Conservation (phyloP, 2,888 invertebrate species). For the Horisme vitalbata region DNA sequence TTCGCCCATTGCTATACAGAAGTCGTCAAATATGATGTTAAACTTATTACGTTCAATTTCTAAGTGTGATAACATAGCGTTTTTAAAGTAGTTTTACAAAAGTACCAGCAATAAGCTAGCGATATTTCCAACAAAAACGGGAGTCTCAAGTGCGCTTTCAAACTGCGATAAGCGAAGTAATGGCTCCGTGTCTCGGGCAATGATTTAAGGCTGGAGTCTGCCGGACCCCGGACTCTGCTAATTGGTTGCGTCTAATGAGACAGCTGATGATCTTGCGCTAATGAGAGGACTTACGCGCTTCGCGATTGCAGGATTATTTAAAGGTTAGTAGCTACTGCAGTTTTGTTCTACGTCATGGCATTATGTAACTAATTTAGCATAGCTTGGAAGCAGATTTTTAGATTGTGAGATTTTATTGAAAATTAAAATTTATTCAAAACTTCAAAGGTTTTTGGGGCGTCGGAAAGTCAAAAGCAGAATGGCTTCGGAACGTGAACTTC, state of each 20-base stretch:
- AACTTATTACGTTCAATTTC: too few species aligned
- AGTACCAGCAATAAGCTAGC: background rate
- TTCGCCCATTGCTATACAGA: too few species aligned
- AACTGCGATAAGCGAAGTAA: slow-evolving; percentile 30
- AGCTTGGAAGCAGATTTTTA: too few species aligned
- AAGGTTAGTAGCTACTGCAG: slow-evolving; percentile 10
- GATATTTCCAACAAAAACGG: slow-evolving; percentile 23
- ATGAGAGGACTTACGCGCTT: slow-evolving; percentile 44
- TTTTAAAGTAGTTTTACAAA: background rate
- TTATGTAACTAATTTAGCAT: background rate
- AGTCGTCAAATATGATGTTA: too few species aligned
- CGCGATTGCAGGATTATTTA: slow-evolving; percentile 15
- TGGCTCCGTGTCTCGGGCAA: slow-evolving; percentile 32
- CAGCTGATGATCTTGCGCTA: slow-evolving; percentile 68
- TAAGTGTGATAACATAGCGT: background rate
- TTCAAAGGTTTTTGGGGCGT: too few species aligned
- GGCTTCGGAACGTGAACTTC: too few species aligned
- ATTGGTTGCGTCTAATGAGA: slow-evolving; percentile 73
- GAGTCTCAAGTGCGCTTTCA: slow-evolving; percentile 16
- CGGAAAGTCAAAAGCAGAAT: too few species aligned
- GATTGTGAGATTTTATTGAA: too few species aligned
- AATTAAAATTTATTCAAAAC: too few species aligned
- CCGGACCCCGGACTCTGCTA: slow-evolving; percentile 48
- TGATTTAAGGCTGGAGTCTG: slow-evolving; percentile 43
- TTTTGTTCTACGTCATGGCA: background rate